phyloP scores from a whole-genome alignment of 2,113 vertebrate species.

The Rhinoderma darwinii region DNA sequence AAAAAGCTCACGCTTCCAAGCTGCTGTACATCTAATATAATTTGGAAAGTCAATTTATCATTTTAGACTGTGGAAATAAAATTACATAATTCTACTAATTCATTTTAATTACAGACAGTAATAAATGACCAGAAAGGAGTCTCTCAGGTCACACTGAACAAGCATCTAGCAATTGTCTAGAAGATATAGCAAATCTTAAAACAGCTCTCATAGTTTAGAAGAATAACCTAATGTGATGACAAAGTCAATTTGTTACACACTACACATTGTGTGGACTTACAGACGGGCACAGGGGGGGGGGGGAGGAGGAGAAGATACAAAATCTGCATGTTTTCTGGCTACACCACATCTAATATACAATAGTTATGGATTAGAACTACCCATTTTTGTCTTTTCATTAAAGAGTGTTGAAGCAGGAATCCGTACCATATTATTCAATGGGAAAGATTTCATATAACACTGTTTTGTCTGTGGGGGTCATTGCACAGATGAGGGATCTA shows the following conservation, averaged over 20 bases:
- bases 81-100: slow-evolving; percentile 29
- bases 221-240: background rate
- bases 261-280: too few relatives aligned
- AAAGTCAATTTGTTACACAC: background rate
- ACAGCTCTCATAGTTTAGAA: background rate
- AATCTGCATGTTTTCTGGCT: too few relatives aligned
- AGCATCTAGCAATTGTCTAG: background rate
- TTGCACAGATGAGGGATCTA: too few relatives aligned
- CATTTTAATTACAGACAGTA: slow-evolving; percentile 31
- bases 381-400: too few relatives aligned
- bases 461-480: background rate
- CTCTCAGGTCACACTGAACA: background rate
- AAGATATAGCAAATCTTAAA: background rate
- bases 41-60: slow-evolving; percentile 10
- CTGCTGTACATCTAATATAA: background rate
- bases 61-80: slow-evolving; percentile 13
- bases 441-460: background rate
- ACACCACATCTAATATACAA: too few relatives aligned
- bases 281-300: too few relatives aligned
- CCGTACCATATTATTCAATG: background rate
- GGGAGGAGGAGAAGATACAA: too few relatives aligned
- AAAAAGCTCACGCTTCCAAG: background rate
- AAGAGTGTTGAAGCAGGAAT: too few relatives aligned
- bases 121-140: slow-evolving; percentile 27
- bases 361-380: too few relatives aligned